A percentile compares a stretch with the other conserved stretches of the same genome.
phyloP scores from a whole-genome alignment of 1,140 invertebrate species.

The Drosophila lacteicornis region DNA sequence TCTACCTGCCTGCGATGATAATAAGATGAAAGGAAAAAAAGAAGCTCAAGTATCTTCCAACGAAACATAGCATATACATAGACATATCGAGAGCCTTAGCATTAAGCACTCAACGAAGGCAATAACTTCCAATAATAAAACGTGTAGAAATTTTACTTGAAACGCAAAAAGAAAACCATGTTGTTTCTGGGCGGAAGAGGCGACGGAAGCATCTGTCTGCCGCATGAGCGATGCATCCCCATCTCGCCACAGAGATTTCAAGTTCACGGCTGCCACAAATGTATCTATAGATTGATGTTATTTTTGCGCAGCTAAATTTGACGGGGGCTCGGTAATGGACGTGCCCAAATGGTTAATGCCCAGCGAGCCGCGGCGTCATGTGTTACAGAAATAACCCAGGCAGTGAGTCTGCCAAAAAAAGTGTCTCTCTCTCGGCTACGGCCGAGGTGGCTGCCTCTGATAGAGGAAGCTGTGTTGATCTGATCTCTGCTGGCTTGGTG shows the following conservation, averaged over 20 bases:
- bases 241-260: conserved; percentile 54
- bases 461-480: conserved; percentile 53
- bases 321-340: conserved; percentile 14
- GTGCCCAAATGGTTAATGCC: conserved; percentile 30
- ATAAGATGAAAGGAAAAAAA: conserved; percentile 43
- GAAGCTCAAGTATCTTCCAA: conserved; percentile 78
- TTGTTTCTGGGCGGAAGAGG: conserved; percentile 28
- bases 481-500: conserved; percentile 31
- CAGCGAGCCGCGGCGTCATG: conserved; percentile 27
- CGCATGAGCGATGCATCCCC: conserved; percentile 40
- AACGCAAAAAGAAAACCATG: not conserved
- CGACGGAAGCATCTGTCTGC: conserved; percentile 54
- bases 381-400: conserved; percentile 42
- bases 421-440: conserved; percentile 1
- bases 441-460: conserved; percentile 1
- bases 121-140: conserved; percentile 73
- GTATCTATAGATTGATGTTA: conserved; percentile 68
- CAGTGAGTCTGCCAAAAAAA: conserved; percentile 33
- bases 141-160: conserved; percentile 35
- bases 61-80: conserved; percentile 72
- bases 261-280: conserved; percentile 63
- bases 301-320: conserved; percentile 60
- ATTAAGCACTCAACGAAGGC: conserved; percentile 73
- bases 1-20: conserved; percentile 47
- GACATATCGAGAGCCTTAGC: conserved; percentile 76